Evolutionary conservation across 2,797 vertebrate genomes (phyloP).

Genomic region (Triplophysa bombifrons): DNA sequence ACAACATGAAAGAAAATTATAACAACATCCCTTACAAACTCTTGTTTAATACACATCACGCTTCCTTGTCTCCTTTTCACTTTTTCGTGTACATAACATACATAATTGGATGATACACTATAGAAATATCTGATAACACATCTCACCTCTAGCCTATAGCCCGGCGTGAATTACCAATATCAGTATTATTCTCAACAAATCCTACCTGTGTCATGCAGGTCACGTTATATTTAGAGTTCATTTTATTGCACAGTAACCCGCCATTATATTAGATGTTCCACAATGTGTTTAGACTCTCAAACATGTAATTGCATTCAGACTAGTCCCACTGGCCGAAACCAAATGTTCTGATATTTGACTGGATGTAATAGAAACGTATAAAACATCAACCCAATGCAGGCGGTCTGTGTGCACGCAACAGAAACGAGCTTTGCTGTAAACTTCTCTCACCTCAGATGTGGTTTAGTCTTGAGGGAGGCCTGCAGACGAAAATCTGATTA

Average conservation of each 20-base stretch:
- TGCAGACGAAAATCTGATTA: conserved; percentile 56
- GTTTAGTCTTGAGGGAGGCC: conserved; percentile 28
- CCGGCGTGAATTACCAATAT: neutral
- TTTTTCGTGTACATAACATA: neutral
- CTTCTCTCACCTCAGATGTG: conserved; percentile 39
- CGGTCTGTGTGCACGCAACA: neutral
- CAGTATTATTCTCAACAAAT: conserved; percentile 29
- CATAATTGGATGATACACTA: neutral
- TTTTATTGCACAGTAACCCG: conserved; percentile 34
- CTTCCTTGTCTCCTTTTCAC: neutral
- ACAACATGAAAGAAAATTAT: too few relatives aligned
- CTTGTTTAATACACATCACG: neutral
- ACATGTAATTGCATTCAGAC: conserved; percentile 48
- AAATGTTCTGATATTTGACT: conserved; percentile 33
- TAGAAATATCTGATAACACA: neutral
- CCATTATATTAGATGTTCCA: conserved; percentile 30
- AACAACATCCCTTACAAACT: too few relatives aligned
- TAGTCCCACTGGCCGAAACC: conserved; percentile 30
- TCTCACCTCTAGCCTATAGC: neutral
- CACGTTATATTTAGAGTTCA: conserved; percentile 15
- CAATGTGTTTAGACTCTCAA: conserved; percentile 32
- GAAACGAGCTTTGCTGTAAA: conserved; percentile 58
- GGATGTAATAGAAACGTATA: conserved; percentile 28
- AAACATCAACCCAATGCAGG: conserved; percentile 26
- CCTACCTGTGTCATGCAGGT: conserved; percentile 26